Evolutionary conservation across 2,113 vertebrate genomes (phyloP), one percentile per base, ranked within the genome.

Genomic region (Scolopax mira): DNA sequence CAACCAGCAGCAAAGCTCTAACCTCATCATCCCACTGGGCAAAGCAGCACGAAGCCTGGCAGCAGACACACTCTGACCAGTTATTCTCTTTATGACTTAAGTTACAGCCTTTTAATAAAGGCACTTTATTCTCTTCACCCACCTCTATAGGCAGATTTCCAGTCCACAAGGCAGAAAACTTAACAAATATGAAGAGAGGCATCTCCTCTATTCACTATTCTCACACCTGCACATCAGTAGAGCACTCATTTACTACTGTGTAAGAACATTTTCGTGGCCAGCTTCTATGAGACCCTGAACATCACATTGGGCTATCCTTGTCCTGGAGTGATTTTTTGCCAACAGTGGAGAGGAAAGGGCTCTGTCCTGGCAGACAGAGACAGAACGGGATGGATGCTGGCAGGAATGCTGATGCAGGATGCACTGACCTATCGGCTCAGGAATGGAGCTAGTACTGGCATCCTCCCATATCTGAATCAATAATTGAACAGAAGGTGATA

Each of bases 401-500:
- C 2, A 8, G 39, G 18, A 41, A 13, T 0, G 0, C 37, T 8
- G 37, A 18, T 3, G 44, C 24, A 13, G 67, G 48, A 44, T 30
- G 55, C 62, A 25, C 39, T 52, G 85, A 66, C 85, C 78, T 3
- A 3, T 13, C 60, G 16, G 1, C 55, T 41, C 54, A 27, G n/a
- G 35, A 24, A 62, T 54, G 61, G 9, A 74, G 28, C 27, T 18
- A 33, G 6, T 0, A 13, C 74, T 81, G 84, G 72, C 78, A 90
- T 83, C 82, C 48, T 67, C 44, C 61, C 81, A 70, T 57, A 73
- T 69, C 92, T 91, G 65, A 77, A 95, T 89, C 97, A 89, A 97
- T 97, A 96, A 77, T 37, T 88, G 94, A 97, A 95, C 97, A 97
- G 97, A 97, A 97, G 93, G 97, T 92, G 95, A 94, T 96, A 96